phyloP scores from a whole-genome alignment of 1,140 invertebrate species.

The Helicoverpa zea region DNA sequence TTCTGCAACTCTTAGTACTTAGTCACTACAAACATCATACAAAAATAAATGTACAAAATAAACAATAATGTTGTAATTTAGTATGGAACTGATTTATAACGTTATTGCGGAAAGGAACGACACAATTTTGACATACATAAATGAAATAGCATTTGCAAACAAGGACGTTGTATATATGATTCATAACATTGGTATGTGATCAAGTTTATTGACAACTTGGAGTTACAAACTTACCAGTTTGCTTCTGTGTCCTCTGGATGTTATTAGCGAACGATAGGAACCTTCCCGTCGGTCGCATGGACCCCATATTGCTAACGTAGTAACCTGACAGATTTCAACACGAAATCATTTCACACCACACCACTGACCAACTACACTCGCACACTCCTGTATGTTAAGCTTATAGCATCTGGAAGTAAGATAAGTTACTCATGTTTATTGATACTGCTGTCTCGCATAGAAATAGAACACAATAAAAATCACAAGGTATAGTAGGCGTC shows the following conservation, averaged over 20 bases:
- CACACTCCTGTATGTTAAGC: slow-evolving; percentile 61
- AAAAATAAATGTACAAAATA: no score
- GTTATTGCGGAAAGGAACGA: neutral
- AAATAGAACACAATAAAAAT: slow-evolving; percentile 77
- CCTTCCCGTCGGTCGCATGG: slow-evolving; percentile 83
- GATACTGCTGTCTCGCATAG: slow-evolving; percentile 61
- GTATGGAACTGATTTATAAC: no score
- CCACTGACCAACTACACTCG: slow-evolving; percentile 48
- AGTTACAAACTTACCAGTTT: slow-evolving; percentile 71
- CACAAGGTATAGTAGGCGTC: slow-evolving; percentile 55
- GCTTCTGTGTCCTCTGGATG: slow-evolving; percentile 84
- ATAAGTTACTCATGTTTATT: slow-evolving; percentile 65
- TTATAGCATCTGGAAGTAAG: slow-evolving; percentile 69
- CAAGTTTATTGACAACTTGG: slow-evolving; percentile 35
- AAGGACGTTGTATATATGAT: slow-evolving; percentile 64
- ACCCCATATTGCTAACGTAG: slow-evolving; percentile 74
- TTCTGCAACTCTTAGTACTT: no score
- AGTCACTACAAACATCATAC: no score
- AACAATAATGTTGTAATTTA: no score
- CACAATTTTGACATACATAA: neutral
- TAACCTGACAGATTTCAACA: slow-evolving; percentile 62
- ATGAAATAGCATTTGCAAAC: slow-evolving; percentile 52
- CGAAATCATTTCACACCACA: slow-evolving; percentile 70
- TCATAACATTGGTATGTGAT: slow-evolving; percentile 58
- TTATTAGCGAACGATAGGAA: slow-evolving; percentile 84